These are phyloP conservation scores for Sycophila sp. DNA, from an alignment of 1,140 invertebrate species.

Conservation along the genomic window DNA sequence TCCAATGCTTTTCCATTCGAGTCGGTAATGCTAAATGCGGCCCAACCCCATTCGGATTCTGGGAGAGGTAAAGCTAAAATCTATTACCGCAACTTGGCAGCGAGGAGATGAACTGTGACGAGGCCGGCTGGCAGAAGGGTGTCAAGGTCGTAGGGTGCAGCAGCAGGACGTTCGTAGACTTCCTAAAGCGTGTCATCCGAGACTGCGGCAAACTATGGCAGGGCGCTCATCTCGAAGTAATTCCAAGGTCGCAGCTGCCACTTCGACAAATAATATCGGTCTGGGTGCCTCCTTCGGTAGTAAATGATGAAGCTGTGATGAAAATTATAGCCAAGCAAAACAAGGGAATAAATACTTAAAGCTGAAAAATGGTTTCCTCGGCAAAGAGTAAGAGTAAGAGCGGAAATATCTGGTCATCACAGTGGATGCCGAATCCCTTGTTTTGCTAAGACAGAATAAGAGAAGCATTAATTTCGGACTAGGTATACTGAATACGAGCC, in stretches of 20 bases:
- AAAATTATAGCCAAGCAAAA: too few relatives aligned
- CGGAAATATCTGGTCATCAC: too few relatives aligned
- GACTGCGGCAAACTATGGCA: neutral
- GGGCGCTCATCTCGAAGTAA: neutral
- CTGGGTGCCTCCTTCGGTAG: neutral
- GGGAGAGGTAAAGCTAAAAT: too few relatives aligned
- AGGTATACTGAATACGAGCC: neutral
- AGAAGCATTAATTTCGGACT: neutral
- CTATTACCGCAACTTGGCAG: too few relatives aligned
- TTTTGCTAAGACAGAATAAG: too few relatives aligned
- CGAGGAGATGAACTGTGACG: neutral
- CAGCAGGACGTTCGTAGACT: neutral
- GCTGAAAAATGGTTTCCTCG: neutral
- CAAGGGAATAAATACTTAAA: neutral
- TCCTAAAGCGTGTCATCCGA: neutral
- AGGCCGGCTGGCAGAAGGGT: conserved; percentile 12
- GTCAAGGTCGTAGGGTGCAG: conserved; percentile 1
- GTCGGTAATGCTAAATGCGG: neutral
- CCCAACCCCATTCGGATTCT: neutral
- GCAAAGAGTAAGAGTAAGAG: too few relatives aligned
- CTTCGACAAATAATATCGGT: neutral
- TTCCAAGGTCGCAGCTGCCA: neutral
- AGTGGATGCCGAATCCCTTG: too few relatives aligned
- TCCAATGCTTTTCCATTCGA: neutral
- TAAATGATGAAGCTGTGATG: neutral